phyloP scores from a whole-genome alignment of 2,888 invertebrate genomes.

The Phalangium opilio region DNA sequence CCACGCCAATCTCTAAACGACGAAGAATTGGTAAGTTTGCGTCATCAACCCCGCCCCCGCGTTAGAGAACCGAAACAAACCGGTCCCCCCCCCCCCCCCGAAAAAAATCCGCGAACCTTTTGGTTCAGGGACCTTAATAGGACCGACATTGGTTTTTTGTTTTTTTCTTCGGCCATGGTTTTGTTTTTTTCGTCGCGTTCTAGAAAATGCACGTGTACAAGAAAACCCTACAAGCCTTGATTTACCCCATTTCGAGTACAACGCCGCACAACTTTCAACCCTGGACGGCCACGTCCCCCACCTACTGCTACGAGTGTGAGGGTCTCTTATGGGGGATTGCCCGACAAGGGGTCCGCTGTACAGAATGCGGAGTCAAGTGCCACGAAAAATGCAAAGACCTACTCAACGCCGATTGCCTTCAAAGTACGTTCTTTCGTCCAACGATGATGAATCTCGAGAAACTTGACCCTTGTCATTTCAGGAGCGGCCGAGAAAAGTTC shows the following conservation, averaged over 20 bases:
- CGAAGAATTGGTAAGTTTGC: conserved; percentile 86
- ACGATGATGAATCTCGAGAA: background rate
- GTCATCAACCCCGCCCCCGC: background rate
- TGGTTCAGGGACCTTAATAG: background rate
- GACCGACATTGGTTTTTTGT: background rate
- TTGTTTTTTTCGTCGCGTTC: background rate
- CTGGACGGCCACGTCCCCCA: conserved; percentile 98
- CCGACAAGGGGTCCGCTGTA: conserved; percentile 91
- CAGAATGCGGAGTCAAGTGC: conserved; percentile 98
- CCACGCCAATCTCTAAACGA: conserved; percentile 94
- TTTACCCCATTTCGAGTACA: conserved; percentile 97
- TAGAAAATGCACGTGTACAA: conserved; percentile 99
- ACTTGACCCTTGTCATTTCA: conserved; percentile 33
- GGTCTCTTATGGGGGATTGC: conserved; percentile 98
- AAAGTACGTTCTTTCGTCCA: conserved; percentile 49
- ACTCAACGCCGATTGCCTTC: conserved; percentile 96
- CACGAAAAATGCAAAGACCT: conserved; percentile 99
- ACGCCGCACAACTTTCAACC: conserved; percentile 98
- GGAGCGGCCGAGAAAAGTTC: conserved; percentile 99
- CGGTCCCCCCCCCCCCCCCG: too few species aligned
- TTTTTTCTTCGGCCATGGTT: background rate
- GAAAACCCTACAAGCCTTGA: conserved; percentile 96
- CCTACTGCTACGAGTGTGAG: conserved; percentile 99
- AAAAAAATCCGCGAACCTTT: background rate
- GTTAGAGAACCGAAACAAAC: background rate